Evolutionary conservation across 2,113 vertebrate genomes (phyloP), one percentile per base, ranked within the genome.

Genomic region (Baryphthengus martii): DNA sequence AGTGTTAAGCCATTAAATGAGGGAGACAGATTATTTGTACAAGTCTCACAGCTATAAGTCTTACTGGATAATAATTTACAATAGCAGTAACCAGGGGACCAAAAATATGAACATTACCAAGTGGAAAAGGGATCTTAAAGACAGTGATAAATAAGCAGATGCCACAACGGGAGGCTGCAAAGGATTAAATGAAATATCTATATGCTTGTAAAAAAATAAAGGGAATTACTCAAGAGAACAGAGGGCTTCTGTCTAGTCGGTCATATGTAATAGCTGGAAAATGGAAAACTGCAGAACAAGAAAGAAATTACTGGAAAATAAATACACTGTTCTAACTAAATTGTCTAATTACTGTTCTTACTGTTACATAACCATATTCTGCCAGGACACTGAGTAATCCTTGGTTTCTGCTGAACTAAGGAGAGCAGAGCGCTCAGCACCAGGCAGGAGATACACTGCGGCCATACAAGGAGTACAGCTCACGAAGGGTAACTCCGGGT

Each of bases 141-240:
- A 96, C 89, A 96, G 68, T 95, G 90, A 97, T 93, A 97, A 97
- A 98, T 96, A 93, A 96, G 95, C n/a, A 96, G 68, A 88, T 71
- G 79, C 65, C 77, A 96, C 72, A 93, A 88, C 85, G 89, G 88
- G 82, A 96, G 81, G 44, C n/a, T 92, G 84, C 56, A 82, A 71
- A 89, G 45, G 88, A 88, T 94, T 95, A 95, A 96, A 95, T 90
- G 72, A 89, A 95, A 93, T 89, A 97, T 93, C 81, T 96, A 67
- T 65, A 63, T 45, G 78, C 74, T 89, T 52, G 58, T 33, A 49
- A 72, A 94, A 96, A 96, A 91, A 84, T 40, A 90, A 7, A 45
- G 50, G 29, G 80, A 89, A 93, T 95, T 89, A 94, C 72, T 90
- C 42, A 86, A 56, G 88, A 89, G 82, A 89, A 88, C 63, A 87